Base-by-base conservation (phyloP, 2,113 vertebrate species). In the Gopherus evgoodei region DNA sequence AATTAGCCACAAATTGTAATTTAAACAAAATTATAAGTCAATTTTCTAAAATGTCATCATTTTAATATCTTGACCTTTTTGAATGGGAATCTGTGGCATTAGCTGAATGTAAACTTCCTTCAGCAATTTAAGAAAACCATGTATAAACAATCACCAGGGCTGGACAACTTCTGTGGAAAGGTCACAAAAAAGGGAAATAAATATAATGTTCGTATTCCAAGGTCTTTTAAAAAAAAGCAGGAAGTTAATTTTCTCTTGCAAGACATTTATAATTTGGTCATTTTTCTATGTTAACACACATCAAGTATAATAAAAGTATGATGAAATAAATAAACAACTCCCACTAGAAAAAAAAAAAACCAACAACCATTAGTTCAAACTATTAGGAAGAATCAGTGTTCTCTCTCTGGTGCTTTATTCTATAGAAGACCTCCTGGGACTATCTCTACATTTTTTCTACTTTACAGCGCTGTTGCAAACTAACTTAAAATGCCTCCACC, bases 141-240 rank as follows among this genome's bases (percentile, higher is more conserved):
- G 56, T 78, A 93, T 86, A 78, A 95, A 94, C 62, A 84, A 27
- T 89, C 92, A 87, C 27, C 49, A 96, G 93, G 90, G 49, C 42
- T 5, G 31, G 88, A 87, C 50, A 79, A 72, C 35, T 24, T 91
- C 59, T 81, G 82, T 62, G 29, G 79, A 96, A 97, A 94, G 76
- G 91, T 92, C 94, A 93, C 4, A 42, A 21, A 94, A 90, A 96
- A 72, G 52, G 49, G 81, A 93, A 96, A 91, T 10, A 86, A 62
- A 88, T n/a, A 87, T 31, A 65, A 25, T 4, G 82, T 80, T 93
- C 90, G 25, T 72, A 89, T 85, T 83, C 62, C 87, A 90, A 87
- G 17, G 53, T 79, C 56, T 44, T 78, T 69, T 90, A 14, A 75
- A 89, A 56, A 42, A 38, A 92, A 86, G 11, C 1, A 1, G 22